A percentile compares a stretch with the other conserved stretches of the same genome.
phyloP scores from a whole-genome alignment of 2,888 invertebrate species.

The Tachystola acroxantha region DNA sequence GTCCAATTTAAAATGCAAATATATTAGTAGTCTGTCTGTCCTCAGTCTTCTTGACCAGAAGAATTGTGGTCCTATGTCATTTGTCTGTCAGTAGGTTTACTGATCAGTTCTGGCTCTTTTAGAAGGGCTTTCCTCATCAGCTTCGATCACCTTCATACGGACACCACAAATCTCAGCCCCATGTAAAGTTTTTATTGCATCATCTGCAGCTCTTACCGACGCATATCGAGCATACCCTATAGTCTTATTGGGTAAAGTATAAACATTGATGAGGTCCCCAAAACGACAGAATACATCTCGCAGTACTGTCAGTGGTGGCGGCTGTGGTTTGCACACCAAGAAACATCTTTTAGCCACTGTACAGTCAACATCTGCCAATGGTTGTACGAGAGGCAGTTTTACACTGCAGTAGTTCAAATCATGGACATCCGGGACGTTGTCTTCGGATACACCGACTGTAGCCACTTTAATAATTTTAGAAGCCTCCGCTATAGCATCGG shows the following conservation, averaged over 20 bases:
- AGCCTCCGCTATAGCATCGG: conserved; percentile 88
- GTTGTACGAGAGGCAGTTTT: conserved; percentile 84
- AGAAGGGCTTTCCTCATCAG: conserved; percentile 80
- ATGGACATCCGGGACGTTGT: conserved; percentile 32
- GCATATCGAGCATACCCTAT: conserved; percentile 96
- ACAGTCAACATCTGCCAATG: conserved; percentile 83
- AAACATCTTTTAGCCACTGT: conserved; percentile 82
- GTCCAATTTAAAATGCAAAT: too few relatives aligned
- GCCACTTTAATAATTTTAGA: conserved; percentile 85
- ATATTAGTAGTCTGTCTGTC: background rate
- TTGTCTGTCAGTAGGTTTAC: conserved; percentile 12
- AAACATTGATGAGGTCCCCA: conserved; percentile 93
- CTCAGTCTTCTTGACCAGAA: conserved; percentile 8
- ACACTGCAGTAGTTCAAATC: conserved; percentile 80
- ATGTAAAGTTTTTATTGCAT: conserved; percentile 84
- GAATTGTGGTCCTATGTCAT: conserved; percentile 21
- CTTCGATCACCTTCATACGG: conserved; percentile 92
- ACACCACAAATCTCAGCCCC: conserved; percentile 93
- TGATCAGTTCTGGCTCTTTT: conserved; percentile 38
- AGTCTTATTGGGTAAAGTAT: conserved; percentile 91
- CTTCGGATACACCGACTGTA: conserved; percentile 43
- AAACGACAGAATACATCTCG: conserved; percentile 94
- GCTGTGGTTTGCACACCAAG: conserved; percentile 80
- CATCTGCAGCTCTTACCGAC: conserved; percentile 83
- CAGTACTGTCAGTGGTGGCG: conserved; percentile 87